These are phyloP conservation scores for Hemitrygon akajei DNA, from an alignment of 2,797 vertebrate species.

Conservation along the genomic window DNA sequence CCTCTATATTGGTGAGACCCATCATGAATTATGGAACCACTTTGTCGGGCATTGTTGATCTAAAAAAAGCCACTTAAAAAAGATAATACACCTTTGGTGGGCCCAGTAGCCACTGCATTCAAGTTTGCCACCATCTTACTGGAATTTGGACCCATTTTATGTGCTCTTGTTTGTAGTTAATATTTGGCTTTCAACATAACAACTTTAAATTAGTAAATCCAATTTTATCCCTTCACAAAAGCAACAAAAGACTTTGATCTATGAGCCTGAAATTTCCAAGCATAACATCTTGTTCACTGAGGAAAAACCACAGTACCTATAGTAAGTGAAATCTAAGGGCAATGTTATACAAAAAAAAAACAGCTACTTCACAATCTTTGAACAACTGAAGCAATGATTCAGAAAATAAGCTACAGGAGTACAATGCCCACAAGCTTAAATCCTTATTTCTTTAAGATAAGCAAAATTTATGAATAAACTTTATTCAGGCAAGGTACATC, in stretches of 20 bases:
- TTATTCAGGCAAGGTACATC: neutral
- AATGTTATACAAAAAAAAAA: neutral
- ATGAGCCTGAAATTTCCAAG: neutral
- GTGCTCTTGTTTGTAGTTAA: neutral
- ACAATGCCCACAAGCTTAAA: neutral
- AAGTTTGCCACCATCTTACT: neutral
- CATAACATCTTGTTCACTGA: conserved; percentile 7
- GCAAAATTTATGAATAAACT: conserved; percentile 18
- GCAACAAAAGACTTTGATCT: neutral
- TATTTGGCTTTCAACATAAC: neutral
- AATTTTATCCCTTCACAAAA: conserved; percentile 9
- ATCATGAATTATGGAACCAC: no score
- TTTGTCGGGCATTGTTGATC: no score
- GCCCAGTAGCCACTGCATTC: no score
- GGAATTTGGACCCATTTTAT: neutral
- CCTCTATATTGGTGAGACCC: no score
- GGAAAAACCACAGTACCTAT: neutral
- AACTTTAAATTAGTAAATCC: conserved; percentile 26
- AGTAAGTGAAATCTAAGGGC: neutral
- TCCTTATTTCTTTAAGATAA: neutral
- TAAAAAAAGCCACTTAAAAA: no score
- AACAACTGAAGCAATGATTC: conserved; percentile 12
- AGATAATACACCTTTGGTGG: no score
- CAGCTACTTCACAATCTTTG: neutral
- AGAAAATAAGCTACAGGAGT: conserved; percentile 19